phyloP scores from a whole-genome alignment of 1,140 invertebrate species.

The Amyelois transitella region DNA sequence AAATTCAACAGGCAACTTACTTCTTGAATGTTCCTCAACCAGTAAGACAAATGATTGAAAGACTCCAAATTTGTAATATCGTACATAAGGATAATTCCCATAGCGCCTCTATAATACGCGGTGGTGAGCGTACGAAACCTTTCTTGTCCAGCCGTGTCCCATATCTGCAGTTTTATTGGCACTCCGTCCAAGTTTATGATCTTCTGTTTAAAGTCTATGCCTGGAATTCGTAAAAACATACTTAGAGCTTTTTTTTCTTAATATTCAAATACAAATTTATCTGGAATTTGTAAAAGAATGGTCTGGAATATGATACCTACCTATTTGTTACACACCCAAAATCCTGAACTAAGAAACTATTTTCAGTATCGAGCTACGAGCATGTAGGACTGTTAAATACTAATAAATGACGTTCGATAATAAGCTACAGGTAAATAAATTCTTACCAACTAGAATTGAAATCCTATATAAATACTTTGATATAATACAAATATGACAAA shows the following conservation, averaged over 20 bases:
- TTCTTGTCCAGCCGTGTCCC: conserved; percentile 86
- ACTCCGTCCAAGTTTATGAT: conserved; percentile 90
- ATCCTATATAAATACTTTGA: too few species aligned
- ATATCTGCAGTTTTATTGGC: conserved; percentile 91
- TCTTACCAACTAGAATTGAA: too few species aligned
- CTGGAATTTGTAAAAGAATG: too few species aligned
- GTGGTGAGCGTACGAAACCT: conserved; percentile 88
- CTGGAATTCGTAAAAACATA: conserved; percentile 70
- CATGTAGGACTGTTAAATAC: too few species aligned
- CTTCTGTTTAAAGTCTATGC: conserved; percentile 94
- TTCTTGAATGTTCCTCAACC: conserved; percentile 91
- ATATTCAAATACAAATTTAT: too few species aligned
- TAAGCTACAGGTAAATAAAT: too few species aligned
- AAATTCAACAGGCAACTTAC: conserved; percentile 59
- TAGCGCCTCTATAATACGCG: conserved; percentile 89
- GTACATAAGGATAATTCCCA: conserved; percentile 91
- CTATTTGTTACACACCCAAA: too few species aligned
- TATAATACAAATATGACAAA: too few species aligned
- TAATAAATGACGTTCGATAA: too few species aligned
- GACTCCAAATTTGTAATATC: conserved; percentile 91
- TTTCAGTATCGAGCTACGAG: too few species aligned
- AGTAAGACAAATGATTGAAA: conserved; percentile 90
- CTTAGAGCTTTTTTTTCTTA: conserved; percentile 6
- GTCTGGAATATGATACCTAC: too few species aligned
- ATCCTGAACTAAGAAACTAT: too few species aligned